Evolutionary conservation across 2,797 vertebrate genomes (phyloP), one percentile per base, ranked within the genome.

Genomic region (Enteromius treurensis): DNA sequence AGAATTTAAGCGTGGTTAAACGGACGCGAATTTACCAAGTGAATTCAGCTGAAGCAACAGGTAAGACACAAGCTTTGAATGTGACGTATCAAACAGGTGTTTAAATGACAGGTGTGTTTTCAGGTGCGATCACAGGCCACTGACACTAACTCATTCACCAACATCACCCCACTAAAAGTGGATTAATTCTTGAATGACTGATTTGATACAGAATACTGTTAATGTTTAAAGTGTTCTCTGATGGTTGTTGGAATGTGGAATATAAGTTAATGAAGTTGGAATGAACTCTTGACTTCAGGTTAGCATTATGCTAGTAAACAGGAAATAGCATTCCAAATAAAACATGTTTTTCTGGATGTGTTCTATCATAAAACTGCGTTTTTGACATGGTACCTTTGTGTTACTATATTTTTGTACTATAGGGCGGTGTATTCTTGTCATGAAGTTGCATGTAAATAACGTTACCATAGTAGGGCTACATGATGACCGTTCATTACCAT

Each of bases 231-330:
- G 55, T 14, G 7, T 21, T 65, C 29, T n/a, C 17, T 29, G 10
- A n/a, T 75, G 15, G 45, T 26, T 45, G 19, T 23, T 75, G 29
- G 13, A 23, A 45, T 19, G 13, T 19, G 14, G 17, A 1, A 10
- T 70, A 5, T 29, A 49, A 45, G 3, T 45, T 49, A 47, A 21
- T 34, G 19, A 55, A 32, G 81, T 77, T 69, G 6, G 55, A 40
- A 37, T 77, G 49, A 69, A 40, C 80, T 81, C 55, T 51, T 55
- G 21, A 34, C 37, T 82, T 58, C 23, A 82, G 73, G 49, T 77
- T 82, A 82, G 81, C 81, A 82, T 82, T 77, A 42, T 42, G 81
- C 81, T 77, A 82, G 55, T 84, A 64, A 75, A 58, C 80, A 76
- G 80, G 62, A 82, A 82, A 82, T 45, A 15, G 23, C 4, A 64